phyloP scores from a whole-genome alignment of 2,888 invertebrate genomes.

The Polydrusus pterygomalis region DNA sequence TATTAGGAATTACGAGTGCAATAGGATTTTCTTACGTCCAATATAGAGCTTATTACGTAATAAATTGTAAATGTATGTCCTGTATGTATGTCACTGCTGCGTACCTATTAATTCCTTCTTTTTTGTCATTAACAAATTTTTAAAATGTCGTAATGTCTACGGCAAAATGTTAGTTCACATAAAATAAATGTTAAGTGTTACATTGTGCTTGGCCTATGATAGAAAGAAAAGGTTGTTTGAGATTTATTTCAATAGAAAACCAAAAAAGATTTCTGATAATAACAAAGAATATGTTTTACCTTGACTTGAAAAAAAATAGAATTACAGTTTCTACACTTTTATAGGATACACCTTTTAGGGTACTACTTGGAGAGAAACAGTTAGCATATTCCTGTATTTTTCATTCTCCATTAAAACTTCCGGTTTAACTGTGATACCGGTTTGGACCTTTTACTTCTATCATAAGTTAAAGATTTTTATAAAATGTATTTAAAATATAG shows the following conservation, averaged over 20 bases:
- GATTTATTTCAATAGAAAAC: too few relatives aligned
- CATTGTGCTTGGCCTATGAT: slow-evolving; percentile 5
- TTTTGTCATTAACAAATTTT: neutral
- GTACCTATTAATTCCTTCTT: slow-evolving; percentile 8
- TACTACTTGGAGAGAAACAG: too few relatives aligned
- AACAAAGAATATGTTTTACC: too few relatives aligned
- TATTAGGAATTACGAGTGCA: slow-evolving; percentile 33
- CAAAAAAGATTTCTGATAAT: too few relatives aligned
- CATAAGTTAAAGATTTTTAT: slow-evolving; percentile 7
- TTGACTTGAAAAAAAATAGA: too few relatives aligned
- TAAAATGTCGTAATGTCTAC: neutral
- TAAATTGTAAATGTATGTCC: slow-evolving; percentile 11
- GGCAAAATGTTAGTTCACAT: slow-evolving; percentile 20
- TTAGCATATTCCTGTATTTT: too few relatives aligned
- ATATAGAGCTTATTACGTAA: slow-evolving; percentile 35
- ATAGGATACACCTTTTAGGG: too few relatives aligned
- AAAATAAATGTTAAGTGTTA: slow-evolving; percentile 37
- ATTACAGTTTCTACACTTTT: too few relatives aligned
- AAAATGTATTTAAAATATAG: slow-evolving; percentile 19
- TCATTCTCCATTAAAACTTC: too few relatives aligned
- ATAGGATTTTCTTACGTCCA: slow-evolving; percentile 38
- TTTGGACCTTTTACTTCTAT: slow-evolving; percentile 11
- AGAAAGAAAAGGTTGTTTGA: too few relatives aligned
- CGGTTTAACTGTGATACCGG: too few relatives aligned
- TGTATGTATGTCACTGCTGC: neutral